These are phyloP conservation scores for Trichomycterus rosablanca DNA, from an alignment of 2,113 vertebrate genomes.

Conservation along the genomic window DNA sequence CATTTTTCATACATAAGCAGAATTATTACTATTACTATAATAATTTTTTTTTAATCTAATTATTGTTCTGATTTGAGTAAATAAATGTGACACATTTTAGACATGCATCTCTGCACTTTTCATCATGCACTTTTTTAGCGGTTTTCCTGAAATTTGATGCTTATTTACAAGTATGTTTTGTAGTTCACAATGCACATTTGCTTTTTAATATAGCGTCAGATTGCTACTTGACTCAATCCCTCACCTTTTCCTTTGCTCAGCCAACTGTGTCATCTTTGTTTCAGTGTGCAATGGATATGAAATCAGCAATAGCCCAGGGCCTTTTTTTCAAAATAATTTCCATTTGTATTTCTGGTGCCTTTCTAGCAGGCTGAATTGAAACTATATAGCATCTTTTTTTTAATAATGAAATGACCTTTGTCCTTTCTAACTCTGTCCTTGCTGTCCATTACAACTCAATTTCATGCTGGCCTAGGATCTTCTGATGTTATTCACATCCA, in stretches of 20 bases:
- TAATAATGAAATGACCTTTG: slow-evolving; percentile 10
- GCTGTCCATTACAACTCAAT: slow-evolving; percentile 5
- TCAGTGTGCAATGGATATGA: neutral
- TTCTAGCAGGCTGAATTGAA: slow-evolving; percentile 5
- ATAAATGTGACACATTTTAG: too few species aligned
- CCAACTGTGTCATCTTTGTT: neutral
- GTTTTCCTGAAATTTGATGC: too few species aligned
- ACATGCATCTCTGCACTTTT: too few species aligned
- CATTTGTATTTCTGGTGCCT: slow-evolving; percentile 6
- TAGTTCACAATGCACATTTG: neutral
- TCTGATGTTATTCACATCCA: slow-evolving; percentile 21
- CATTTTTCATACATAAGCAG: too few species aligned
- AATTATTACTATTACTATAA: too few species aligned
- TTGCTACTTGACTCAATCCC: neutral
- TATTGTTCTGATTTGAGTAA: too few species aligned
- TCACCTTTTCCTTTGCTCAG: neutral
- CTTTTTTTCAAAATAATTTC: slow-evolving; percentile 1
- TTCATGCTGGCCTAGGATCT: neutral
- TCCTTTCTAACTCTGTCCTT: neutral
- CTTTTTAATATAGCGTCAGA: neutral
- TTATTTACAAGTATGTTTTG: neutral
- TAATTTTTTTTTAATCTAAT: too few species aligned
- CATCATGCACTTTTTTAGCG: too few species aligned
- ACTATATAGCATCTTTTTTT: slow-evolving; percentile 10
- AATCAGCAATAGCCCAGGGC: neutral